Evolutionary conservation across 2,888 invertebrate species (phyloP).

Genomic region (Nymphalis c-album): DNA sequence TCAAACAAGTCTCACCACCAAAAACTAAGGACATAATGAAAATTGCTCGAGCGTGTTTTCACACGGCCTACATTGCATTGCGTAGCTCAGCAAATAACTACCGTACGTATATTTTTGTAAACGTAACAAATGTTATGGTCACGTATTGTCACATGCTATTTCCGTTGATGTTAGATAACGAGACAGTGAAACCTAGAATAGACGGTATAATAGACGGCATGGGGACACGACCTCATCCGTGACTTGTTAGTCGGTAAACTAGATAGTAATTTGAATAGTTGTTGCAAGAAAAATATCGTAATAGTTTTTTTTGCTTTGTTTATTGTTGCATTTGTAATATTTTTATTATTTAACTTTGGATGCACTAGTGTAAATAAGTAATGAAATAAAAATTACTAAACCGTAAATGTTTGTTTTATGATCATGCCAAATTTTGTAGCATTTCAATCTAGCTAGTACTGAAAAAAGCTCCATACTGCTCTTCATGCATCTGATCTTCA

Average conservation of each 20-base stretch:
- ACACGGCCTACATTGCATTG: conserved; percentile 15
- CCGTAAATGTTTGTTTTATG: not conserved
- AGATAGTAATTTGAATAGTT: not conserved
- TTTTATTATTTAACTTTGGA: no score
- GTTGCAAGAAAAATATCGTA: conserved; percentile 2
- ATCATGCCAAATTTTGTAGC: not conserved
- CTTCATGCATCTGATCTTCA: no score
- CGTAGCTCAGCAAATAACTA: conserved; percentile 16
- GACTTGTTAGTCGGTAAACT: conserved; percentile 21
- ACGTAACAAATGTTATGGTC: conserved; percentile 19
- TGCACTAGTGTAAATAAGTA: not conserved
- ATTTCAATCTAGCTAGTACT: no score
- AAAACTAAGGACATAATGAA: not conserved
- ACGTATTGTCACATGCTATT: conserved; percentile 30
- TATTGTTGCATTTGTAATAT: not conserved
- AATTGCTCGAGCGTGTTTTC: conserved; percentile 2
- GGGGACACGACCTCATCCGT: conserved; percentile 38
- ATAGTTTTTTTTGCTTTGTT: conserved; percentile 4
- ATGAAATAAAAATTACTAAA: not conserved
- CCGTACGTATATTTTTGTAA: conserved; percentile 15
- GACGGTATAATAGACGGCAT: conserved; percentile 31
- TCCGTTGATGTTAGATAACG: conserved; percentile 35
- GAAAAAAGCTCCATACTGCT: no score
- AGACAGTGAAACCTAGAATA: conserved; percentile 31
- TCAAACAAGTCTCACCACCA: not conserved